These are phyloP conservation scores for Platygyra sinensis DNA, from an alignment of 64 coral and sea anemone genomes.

Conservation along the genomic window DNA sequence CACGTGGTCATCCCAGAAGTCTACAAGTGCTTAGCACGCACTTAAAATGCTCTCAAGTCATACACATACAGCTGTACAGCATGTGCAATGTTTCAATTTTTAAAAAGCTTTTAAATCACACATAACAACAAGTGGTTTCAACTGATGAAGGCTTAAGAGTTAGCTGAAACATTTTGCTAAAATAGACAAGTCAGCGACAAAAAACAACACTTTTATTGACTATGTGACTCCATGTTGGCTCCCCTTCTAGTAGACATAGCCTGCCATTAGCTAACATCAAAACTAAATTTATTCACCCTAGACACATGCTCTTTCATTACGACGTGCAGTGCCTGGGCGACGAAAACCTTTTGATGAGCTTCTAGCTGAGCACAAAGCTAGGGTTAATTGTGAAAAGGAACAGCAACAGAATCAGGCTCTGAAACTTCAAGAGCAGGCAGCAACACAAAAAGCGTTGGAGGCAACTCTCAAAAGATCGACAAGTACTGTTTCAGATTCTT, in stretches of 20 bases:
- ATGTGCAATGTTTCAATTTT: no score
- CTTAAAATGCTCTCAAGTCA: no score
- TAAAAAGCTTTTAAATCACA: no score
- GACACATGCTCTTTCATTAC: conserved; percentile 97
- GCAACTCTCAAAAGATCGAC: conserved; percentile 13
- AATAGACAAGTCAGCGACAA: no score
- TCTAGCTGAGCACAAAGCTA: conserved; percentile 87
- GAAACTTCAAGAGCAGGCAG: conserved; percentile 53
- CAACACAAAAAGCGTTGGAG: background rate
- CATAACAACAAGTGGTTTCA: no score
- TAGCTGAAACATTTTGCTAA: no score
- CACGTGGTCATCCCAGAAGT: no score
- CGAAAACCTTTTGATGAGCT: conserved; percentile 92
- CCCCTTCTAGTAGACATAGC: background rate
- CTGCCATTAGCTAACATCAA: background rate
- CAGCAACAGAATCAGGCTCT: conserved; percentile 69
- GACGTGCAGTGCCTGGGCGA: conserved; percentile 86
- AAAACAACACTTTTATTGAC: no score
- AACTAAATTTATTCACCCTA: background rate
- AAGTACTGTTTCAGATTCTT: conserved; percentile 16
- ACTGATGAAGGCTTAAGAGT: no score
- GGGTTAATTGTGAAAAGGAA: conserved; percentile 95
- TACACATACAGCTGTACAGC: no score
- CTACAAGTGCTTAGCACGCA: no score
- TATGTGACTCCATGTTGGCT: no score